These are phyloP conservation scores for Melopsittacus undulatus DNA, from an alignment of 2,797 vertebrate species.

Conservation along the genomic window DNA sequence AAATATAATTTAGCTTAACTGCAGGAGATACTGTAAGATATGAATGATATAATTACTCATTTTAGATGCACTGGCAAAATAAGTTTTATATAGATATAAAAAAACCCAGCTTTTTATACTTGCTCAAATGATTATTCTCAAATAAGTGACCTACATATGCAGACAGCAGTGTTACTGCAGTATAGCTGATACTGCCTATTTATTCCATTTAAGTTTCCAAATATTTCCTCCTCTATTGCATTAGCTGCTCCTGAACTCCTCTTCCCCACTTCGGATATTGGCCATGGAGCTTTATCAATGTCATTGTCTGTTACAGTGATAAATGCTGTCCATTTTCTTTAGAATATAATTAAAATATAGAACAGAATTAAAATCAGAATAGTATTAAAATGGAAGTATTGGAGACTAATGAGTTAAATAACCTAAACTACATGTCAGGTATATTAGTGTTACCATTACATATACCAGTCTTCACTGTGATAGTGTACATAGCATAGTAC, in stretches of 20 bases:
- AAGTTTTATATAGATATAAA: not conserved
- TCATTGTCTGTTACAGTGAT: not conserved
- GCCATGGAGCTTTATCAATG: not conserved
- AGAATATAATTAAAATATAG: not conserved
- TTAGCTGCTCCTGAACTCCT: not conserved
- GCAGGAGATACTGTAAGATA: not conserved
- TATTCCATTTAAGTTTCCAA: not conserved
- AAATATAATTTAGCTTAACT: not conserved
- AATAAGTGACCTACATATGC: not conserved
- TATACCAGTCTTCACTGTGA: not conserved
- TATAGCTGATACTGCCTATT: not conserved
- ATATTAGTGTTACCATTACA: conserved; percentile 11
- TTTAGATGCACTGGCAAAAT: not conserved
- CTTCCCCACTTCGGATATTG: not conserved
- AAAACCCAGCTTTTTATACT: not conserved
- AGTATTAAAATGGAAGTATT: not conserved
- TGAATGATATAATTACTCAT: not conserved
- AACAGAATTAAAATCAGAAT: not conserved
- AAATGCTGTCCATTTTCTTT: not conserved
- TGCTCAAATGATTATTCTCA: not conserved
- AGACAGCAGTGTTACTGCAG: not conserved
- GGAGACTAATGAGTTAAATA: not conserved
- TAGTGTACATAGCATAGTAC: not conserved
- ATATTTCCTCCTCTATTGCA: not conserved
- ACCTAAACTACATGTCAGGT: not conserved